Evolutionary conservation across 1,140 invertebrate genomes (phyloP).

Genomic region (Diuraphis noxia): DNA sequence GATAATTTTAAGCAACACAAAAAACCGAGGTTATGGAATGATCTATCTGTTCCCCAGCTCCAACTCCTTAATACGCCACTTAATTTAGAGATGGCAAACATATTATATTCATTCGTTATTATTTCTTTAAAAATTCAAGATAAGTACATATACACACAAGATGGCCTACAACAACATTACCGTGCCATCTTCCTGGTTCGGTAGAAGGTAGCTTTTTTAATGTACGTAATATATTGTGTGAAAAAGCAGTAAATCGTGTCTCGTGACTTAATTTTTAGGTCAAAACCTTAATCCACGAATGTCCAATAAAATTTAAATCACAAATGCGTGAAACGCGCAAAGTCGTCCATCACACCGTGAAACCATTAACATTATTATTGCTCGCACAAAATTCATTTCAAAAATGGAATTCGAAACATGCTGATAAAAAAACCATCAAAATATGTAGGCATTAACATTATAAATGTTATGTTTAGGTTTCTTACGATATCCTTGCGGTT

Average conservation of each 20-base stretch:
- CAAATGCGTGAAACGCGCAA: neutral
- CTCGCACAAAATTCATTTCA: neutral
- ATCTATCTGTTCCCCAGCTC: neutral
- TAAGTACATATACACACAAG: neutral
- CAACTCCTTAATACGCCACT: neutral
- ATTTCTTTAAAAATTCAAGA: neutral
- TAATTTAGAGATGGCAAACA: neutral
- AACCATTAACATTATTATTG: neutral
- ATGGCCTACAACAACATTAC: neutral
- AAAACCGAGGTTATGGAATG: neutral
- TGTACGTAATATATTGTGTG: neutral
- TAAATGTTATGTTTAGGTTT: neutral
- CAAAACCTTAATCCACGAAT: neutral
- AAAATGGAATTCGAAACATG: neutral
- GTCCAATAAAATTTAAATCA: conserved; percentile 8
- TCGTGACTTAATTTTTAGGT: conserved; percentile 37
- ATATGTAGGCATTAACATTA: neutral
- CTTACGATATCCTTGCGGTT: neutral
- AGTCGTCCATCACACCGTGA: neutral
- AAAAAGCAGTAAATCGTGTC: neutral
- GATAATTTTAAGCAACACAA: neutral
- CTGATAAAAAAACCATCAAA: neutral
- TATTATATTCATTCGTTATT: neutral
- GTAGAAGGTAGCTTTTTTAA: neutral
- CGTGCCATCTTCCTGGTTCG: neutral